Percentiles rank a stretch among this genome's conserved stretches.
These are phyloP conservation scores for Tokudaia muenninki DNA, from an alignment of 2,797 vertebrate genomes.

Conservation along the genomic window DNA sequence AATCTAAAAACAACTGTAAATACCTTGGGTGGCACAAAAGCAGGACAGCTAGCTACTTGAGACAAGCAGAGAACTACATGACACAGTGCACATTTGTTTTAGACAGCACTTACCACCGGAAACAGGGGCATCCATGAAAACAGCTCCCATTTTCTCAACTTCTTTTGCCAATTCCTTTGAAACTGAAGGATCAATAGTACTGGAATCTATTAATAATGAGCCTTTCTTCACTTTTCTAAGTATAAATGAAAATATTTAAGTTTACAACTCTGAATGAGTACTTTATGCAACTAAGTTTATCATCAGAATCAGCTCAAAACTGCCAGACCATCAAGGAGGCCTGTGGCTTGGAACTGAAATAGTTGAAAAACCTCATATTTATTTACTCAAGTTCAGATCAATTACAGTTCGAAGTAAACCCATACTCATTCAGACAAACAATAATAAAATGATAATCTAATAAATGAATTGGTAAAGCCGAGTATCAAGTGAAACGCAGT, in stretches of 20 bases:
- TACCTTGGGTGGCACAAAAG: slow-evolving; percentile 13
- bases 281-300: slow-evolving; percentile 40
- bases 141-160: slow-evolving; percentile 97
- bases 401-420: slow-evolving; percentile 64
- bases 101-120: slow-evolving; percentile 94
- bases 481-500: slow-evolving; percentile 53
- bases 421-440: slow-evolving; percentile 58
- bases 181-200: slow-evolving; percentile 97
- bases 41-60: not conserved
- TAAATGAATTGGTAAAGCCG: slow-evolving; percentile 50
- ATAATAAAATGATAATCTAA: slow-evolving; percentile 57
- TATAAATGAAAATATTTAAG: slow-evolving; percentile 78
- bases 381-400: slow-evolving; percentile 55
- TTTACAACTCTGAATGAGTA: slow-evolving; percentile 64
- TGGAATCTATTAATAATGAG: slow-evolving; percentile 98
- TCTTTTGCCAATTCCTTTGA: slow-evolving; percentile 97
- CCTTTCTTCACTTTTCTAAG: slow-evolving; percentile 98
- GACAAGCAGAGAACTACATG: slow-evolving; percentile 36
- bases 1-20: slow-evolving; percentile 3
- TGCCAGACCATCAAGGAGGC: slow-evolving; percentile 7
- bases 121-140: slow-evolving; percentile 99
- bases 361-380: slow-evolving; percentile 64
- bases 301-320: slow-evolving; percentile 56
- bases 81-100: not conserved
- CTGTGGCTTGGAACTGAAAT: slow-evolving; percentile 64